Conservation (phyloP, 2,888 invertebrate species). For the Lasioglossum marginatum region DNA sequence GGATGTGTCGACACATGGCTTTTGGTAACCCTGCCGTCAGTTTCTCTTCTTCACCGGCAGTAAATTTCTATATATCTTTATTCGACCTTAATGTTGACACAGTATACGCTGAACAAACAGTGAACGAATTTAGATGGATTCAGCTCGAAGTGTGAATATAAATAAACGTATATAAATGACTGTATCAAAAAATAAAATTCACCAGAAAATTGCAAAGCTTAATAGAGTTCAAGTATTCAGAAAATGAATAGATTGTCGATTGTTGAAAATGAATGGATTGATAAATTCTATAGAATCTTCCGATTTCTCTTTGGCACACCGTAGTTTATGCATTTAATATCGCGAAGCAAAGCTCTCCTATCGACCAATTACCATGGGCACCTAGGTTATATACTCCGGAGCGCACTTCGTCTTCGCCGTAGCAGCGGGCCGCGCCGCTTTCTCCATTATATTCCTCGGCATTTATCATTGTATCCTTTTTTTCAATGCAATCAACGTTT, state of each 20-base stretch:
- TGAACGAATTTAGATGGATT: not conserved
- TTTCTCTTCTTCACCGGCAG: not conserved
- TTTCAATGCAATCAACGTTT: conserved; percentile 74
- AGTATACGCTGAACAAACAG: not conserved
- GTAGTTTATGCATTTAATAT: not conserved
- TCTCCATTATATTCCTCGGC: conserved; percentile 63
- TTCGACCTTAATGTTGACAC: not conserved
- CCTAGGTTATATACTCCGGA: conserved; percentile 52
- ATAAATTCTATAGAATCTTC: not conserved
- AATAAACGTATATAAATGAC: not conserved
- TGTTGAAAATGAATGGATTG: too few relatives aligned
- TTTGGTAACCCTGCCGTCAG: not conserved
- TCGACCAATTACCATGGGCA: conserved; percentile 54
- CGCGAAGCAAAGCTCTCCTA: not conserved
- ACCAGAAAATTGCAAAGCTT: not conserved
- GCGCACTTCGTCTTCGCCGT: conserved; percentile 55
- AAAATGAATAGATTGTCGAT: not conserved
- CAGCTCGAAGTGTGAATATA: not conserved
- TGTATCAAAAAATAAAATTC: too few relatives aligned
- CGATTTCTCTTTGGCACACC: not conserved
- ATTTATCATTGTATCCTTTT: conserved; percentile 71
- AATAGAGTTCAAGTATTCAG: too few relatives aligned
- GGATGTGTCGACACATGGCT: not conserved
- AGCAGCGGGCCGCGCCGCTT: conserved; percentile 53
- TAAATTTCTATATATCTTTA: not conserved